Base-by-base conservation (phyloP, 2,888 invertebrate species). In the Sphaerophoria rueppellii region DNA sequence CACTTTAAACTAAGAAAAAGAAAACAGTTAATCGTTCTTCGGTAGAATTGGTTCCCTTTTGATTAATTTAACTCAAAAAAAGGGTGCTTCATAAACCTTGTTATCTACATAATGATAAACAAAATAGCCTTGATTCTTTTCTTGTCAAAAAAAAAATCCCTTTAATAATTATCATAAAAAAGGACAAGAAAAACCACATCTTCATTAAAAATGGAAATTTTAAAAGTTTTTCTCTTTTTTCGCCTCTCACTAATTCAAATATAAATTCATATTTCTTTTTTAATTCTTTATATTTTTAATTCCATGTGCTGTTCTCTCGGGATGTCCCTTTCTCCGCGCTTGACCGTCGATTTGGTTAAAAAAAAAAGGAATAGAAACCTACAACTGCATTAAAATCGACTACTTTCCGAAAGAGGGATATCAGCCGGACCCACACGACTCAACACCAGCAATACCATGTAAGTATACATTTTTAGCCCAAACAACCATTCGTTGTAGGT, bases 381-480 rank as follows among this genome's bases (percentile, higher is more conserved):
- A 89, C 87, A 91, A 90, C 86, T 97, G 97, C 92, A 93, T 94
- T 90, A 95, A 95, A 92, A 97, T 98, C 88, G 96, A 98, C 89
- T 97, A 97, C 92, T 97, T 98, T 90, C 95, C 97, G 7, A 93
- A 95, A 89, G 97, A 97, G 89, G 96, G 96, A 89, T 97, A 97
- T 92, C 95, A 95, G 88, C 96, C 97, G 12, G 97, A 98, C 92
- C 95, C 96, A 0, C 95, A 95, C 89, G 97, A 98, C 91, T 97
- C 97, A 7, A 97, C 97, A n/a, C 95, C 96, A 92, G 97, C 97
- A 35, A 97, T 98, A 92, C 97, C 97, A 91, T 97, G 98, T 98
- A 94, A 96, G 97, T 95, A 90, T 14, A 24, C 43, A 43, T 40
- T 7, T 40, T 40, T 1, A 40, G 9, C 9, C 12, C 9, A 11